A percentile compares a stretch with the other conserved stretches of the same genome.
Evolutionary conservation across 2,113 vertebrate species (phyloP).

Genomic region (Helogale parvula): DNA sequence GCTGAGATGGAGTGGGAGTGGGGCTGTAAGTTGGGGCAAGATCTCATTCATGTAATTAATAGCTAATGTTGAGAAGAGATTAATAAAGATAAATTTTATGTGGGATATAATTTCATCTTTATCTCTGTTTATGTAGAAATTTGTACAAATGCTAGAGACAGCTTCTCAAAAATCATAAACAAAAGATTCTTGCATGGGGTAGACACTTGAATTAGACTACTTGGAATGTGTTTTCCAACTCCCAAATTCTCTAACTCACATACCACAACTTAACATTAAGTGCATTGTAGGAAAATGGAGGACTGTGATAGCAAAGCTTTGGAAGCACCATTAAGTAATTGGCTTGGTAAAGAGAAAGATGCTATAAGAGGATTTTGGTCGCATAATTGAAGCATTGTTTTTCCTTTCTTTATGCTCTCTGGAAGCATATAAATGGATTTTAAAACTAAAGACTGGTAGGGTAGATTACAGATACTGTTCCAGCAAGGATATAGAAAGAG

Average conservation of each 20-base stretch:
- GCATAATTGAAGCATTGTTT: background rate
- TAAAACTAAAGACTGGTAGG: background rate
- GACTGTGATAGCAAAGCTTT: background rate
- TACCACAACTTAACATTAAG: background rate
- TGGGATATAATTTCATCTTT: background rate
- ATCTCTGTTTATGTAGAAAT: background rate
- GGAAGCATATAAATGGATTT: background rate
- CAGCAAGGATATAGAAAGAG: background rate
- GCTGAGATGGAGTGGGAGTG: accelerated
- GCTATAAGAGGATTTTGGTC: background rate
- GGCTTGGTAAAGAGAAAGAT: background rate
- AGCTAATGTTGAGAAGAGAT: background rate
- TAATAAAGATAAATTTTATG: background rate
- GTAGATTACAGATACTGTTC: background rate
- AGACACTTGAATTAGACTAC: background rate
- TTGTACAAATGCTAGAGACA: background rate
- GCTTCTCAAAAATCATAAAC: background rate
- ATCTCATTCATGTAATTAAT: background rate
- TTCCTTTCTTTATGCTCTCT: background rate
- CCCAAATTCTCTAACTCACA: background rate
- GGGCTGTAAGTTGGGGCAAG: background rate
- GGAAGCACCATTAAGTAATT: background rate
- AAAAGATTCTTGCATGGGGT: background rate
- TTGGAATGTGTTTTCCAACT: background rate
- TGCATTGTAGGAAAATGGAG: background rate